These are phyloP conservation scores for Falco columbarius DNA, from an alignment of 2,797 vertebrate species.

Conservation along the genomic window DNA sequence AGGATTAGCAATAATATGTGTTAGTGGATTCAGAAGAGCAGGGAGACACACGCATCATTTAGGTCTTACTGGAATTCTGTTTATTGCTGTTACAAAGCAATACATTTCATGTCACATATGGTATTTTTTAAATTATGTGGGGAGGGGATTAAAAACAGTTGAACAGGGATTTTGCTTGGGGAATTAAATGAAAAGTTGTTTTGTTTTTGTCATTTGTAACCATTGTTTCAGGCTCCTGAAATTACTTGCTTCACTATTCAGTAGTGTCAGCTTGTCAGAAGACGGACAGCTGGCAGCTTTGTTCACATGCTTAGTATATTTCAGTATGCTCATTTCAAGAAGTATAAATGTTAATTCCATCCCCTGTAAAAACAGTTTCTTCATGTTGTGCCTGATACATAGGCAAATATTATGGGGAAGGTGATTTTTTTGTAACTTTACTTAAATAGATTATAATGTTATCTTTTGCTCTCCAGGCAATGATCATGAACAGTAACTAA, in stretches of 20 bases:
- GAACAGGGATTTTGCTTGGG: not conserved
- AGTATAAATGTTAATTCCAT: not conserved
- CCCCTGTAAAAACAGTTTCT: not conserved
- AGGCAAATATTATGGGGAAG: not conserved
- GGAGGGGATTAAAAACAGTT: not conserved
- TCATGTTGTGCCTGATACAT: not conserved
- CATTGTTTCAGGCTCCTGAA: not conserved
- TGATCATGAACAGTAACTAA: not conserved
- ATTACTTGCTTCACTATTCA: not conserved
- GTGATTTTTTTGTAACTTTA: not conserved
- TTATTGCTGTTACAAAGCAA: slow-evolving; percentile 12
- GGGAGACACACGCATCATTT: not conserved
- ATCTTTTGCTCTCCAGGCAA: not conserved
- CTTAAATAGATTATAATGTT: not conserved
- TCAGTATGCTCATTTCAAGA: not conserved
- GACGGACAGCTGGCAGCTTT: not conserved
- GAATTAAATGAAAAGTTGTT: not conserved
- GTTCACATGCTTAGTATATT: not conserved
- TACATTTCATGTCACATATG: not conserved
- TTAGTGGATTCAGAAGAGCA: slow-evolving; percentile 26
- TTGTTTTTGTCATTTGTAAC: not conserved
- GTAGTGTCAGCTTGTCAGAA: not conserved
- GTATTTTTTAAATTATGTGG: not conserved
- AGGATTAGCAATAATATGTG: not conserved
- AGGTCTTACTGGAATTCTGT: not conserved